phyloP scores from a whole-genome alignment of 2,113 vertebrate genomes.

The Percopsis transmontana region DNA sequence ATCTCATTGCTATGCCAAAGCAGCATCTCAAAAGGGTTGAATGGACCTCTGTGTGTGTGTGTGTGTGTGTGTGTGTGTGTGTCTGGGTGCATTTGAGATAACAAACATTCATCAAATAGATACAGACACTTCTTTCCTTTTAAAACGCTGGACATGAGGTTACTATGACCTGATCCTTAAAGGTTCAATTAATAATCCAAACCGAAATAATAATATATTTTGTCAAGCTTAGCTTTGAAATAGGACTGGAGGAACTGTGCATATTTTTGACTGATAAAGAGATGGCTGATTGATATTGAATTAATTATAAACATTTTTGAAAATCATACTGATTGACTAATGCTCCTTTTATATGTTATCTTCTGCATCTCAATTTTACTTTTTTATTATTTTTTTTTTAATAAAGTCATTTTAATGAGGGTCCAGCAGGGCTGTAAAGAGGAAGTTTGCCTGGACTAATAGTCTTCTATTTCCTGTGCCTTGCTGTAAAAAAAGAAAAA shows the following conservation, averaged over 20 bases:
- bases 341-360: neutral
- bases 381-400: neutral
- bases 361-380: neutral
- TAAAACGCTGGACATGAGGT: constrained; percentile 53
- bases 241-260: too few species aligned
- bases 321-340: neutral
- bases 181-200: constrained; percentile 46
- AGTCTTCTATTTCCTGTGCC: constrained; percentile 30
- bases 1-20: constrained; percentile 68
- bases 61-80: neutral
- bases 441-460: constrained; percentile 34
- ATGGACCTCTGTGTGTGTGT: constrained; percentile 47
- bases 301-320: too few species aligned
- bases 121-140: constrained; percentile 24
- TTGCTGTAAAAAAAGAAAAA: constrained; percentile 51
- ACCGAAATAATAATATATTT: constrained; percentile 19
- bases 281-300: too few species aligned
- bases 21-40: constrained; percentile 32
- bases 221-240: too few species aligned
- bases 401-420: constrained; percentile 46
- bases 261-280: too few species aligned
- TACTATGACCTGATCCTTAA: constrained; percentile 30
- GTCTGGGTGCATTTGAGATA: constrained; percentile 28
- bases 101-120: constrained; percentile 55
- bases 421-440: constrained; percentile 44